phyloP scores from a whole-genome alignment of 2,888 invertebrate species.

The Sinotaia quadrata region DNA sequence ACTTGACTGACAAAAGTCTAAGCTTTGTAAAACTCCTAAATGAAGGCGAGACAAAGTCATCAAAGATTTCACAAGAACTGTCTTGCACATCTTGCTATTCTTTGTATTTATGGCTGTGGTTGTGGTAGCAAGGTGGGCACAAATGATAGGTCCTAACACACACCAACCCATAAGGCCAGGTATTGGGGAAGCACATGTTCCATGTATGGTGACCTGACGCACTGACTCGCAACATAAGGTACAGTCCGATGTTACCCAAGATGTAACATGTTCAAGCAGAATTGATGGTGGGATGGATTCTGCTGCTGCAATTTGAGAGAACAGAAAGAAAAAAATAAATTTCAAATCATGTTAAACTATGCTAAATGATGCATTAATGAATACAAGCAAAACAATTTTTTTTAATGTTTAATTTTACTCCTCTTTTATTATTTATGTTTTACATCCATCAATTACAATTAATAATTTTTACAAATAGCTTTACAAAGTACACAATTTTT shows the following conservation, averaged over 20 bases:
- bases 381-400: background rate
- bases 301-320: constrained; percentile 43
- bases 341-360: background rate
- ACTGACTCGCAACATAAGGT: constrained; percentile 64
- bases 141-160: constrained; percentile 57
- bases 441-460: too few species aligned
- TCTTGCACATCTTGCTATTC: background rate
- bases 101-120: background rate
- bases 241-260: constrained; percentile 62
- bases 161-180: constrained; percentile 65
- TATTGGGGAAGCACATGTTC: constrained; percentile 59
- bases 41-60: constrained; percentile 57
- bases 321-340: background rate
- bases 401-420: too few species aligned
- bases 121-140: constrained; percentile 20
- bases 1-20: constrained; percentile 42
- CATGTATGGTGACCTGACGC: constrained; percentile 55
- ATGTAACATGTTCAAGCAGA: constrained; percentile 57
- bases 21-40: constrained; percentile 56
- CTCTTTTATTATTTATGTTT: too few species aligned
- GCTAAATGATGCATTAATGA: background rate
- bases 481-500: too few species aligned
- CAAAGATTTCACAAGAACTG: constrained; percentile 20
- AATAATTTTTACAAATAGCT: too few species aligned
- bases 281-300: constrained; percentile 51